Base-by-base conservation (phyloP, 2,797 vertebrate species). In the Philypnodon macrostomus region DNA sequence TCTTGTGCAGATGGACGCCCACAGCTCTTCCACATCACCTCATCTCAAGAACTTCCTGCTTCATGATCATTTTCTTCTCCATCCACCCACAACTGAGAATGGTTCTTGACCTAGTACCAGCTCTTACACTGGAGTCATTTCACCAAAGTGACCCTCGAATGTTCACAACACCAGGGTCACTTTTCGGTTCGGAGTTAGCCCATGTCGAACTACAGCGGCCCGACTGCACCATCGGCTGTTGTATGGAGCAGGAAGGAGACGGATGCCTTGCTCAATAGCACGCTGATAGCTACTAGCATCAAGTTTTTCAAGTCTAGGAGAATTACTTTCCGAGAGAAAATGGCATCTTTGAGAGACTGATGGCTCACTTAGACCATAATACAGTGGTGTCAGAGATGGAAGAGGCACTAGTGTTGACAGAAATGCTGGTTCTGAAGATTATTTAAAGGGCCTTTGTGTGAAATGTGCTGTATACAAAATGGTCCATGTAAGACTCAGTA, bases 161-260 rank as follows among this genome's bases (percentile, higher is more conserved):
- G 17, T 13, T 32, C 2, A 13, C 1, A 5, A 8, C 8, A n/a
- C 29, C 44, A 32, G 30, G 13, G 41, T 44, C 30, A 46, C 33
- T 33, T 32, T 42, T 27, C 7, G 2, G n/a, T 32, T 21, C 16
- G 23, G 29, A n/a, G 18, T 44, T 44, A 44, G 26, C 27, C 34
- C 39, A 21, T n/a, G 23, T 17, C 17, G 32, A 15, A 36, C 26
- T 38, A 7, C 11, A 37, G 37, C 2, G 24, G 23, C 23, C 24
- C 29, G 5, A 44, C 18, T 50, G 38, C 24, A 47, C 9, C 14
- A 60, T 47, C 42, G 48, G 30, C 16, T 11, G 15, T 30, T 60
- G 27, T 19, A 35, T 12, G 4, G 17, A 46, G 21, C 47, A 44
- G 29, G 23, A 52, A 35, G 7, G 30, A 47, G 50, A 56, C 16